These are phyloP conservation scores for Troides helena DNA, from an alignment of 2,888 invertebrate genomes.

Conservation along the genomic window DNA sequence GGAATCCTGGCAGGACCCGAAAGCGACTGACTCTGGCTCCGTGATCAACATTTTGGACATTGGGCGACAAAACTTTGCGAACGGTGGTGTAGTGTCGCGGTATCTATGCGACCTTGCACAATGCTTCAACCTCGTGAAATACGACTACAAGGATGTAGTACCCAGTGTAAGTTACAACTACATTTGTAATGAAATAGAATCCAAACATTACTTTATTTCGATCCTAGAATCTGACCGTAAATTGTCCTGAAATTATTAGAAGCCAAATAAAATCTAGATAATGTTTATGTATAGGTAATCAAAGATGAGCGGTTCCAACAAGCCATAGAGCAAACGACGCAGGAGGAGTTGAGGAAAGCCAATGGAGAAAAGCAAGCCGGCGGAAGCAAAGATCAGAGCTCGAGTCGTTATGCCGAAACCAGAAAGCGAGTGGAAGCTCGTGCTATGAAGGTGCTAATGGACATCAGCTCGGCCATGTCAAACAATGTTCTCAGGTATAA, in stretches of 20 bases:
- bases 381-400: conserved; percentile 47
- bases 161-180: conserved; percentile 55
- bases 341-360: conserved; percentile 74
- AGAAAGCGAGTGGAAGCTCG: conserved; percentile 82
- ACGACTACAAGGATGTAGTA: conserved; percentile 84
- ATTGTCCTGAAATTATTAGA: too few relatives aligned
- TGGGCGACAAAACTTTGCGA: conserved; percentile 74
- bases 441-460: conserved; percentile 83
- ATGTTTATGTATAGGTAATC: conserved; percentile 74
- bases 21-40: conserved; percentile 78
- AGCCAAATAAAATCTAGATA: neutral
- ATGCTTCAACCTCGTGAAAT: conserved; percentile 83
- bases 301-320: conserved; percentile 85
- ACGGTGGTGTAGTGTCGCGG: conserved; percentile 80
- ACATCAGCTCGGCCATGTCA: conserved; percentile 91
- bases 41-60: conserved; percentile 82
- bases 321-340: conserved; percentile 86
- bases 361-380: conserved; percentile 43
- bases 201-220: too few relatives aligned
- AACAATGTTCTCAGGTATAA: conserved; percentile 77
- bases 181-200: too few relatives aligned
- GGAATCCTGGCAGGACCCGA: conserved; percentile 83
- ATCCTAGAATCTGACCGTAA: too few relatives aligned
- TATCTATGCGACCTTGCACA: conserved; percentile 84
- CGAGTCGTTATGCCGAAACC: conserved; percentile 75